Percentiles rank a stretch among this genome's conserved stretches.
These are phyloP conservation scores for Nestor notabilis DNA, from an alignment of 2,113 vertebrate genomes.

Conservation along the genomic window DNA sequence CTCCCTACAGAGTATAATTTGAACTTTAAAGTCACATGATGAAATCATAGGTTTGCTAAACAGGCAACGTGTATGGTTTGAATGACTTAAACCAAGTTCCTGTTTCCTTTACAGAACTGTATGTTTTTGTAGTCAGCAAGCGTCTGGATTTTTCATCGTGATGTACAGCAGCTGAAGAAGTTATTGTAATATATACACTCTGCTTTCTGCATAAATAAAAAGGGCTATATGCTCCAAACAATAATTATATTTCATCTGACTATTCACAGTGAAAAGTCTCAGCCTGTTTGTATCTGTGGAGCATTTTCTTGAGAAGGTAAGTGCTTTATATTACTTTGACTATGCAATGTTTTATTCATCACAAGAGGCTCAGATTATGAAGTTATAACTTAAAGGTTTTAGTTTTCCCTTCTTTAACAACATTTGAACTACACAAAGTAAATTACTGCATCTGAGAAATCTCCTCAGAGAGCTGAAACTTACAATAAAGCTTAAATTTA, in stretches of 20 bases:
- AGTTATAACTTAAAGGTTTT: neutral
- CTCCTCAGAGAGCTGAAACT: neutral
- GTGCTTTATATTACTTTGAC: conserved; percentile 28
- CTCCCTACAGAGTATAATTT: conserved; percentile 10
- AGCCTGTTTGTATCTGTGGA: neutral
- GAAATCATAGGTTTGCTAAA: conserved; percentile 54
- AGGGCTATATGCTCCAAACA: conserved; percentile 12
- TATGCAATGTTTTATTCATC: neutral
- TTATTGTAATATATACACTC: neutral
- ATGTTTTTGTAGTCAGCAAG: neutral
- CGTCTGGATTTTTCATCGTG: neutral
- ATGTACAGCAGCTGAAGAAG: neutral
- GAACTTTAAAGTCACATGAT: conserved; percentile 66
- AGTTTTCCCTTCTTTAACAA: neutral
- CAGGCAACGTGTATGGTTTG: conserved; percentile 60
- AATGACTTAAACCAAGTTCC: conserved; percentile 51
- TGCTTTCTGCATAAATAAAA: neutral
- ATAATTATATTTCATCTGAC: conserved; percentile 7
- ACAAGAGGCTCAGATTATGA: neutral
- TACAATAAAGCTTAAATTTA: neutral
- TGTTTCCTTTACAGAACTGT: conserved; percentile 26
- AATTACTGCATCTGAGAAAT: neutral
- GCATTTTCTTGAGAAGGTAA: conserved; percentile 42
- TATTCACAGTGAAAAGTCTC: neutral
- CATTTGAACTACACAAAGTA: neutral